Conservation (phyloP, 1,140 invertebrate species). For the Drosophila ogumai region DNA sequence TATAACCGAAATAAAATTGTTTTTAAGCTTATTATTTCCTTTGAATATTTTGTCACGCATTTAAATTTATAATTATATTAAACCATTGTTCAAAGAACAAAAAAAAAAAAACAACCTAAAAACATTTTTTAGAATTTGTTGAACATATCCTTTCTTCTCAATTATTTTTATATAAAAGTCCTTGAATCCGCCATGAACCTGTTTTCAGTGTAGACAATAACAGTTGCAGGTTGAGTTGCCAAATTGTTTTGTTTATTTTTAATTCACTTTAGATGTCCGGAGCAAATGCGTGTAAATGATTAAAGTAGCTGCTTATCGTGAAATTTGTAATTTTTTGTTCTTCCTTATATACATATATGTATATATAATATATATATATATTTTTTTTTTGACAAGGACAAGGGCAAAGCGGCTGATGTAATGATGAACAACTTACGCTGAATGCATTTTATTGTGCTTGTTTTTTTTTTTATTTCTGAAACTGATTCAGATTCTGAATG, state of each 20-base stretch:
- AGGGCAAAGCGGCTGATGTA: constrained; percentile 35
- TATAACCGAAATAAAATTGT: background rate
- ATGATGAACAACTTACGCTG: constrained; percentile 65
- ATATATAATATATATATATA: background rate
- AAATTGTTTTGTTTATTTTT: constrained; percentile 58
- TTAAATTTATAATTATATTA: background rate
- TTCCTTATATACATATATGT: background rate
- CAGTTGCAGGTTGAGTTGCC: constrained; percentile 39
- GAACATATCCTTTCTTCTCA: background rate
- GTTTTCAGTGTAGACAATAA: constrained; percentile 19
- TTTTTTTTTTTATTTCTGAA: background rate
- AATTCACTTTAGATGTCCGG: constrained; percentile 52
- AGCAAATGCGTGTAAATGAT: constrained; percentile 38
- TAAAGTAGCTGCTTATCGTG: constrained; percentile 32
- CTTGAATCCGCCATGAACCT: background rate
- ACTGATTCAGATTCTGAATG: background rate
- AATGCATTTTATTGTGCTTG: constrained; percentile 57
- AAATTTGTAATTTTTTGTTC: background rate
- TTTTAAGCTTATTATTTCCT: background rate
- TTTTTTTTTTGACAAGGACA: constrained; percentile 33
- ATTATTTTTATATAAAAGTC: background rate
- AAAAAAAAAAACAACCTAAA: background rate
- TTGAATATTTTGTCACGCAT: background rate
- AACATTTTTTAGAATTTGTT: background rate
- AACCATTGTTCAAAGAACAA: background rate